These are phyloP conservation scores for Carpatolechia fugitivella DNA, from an alignment of 2,888 invertebrate genomes.

Conservation along the genomic window DNA sequence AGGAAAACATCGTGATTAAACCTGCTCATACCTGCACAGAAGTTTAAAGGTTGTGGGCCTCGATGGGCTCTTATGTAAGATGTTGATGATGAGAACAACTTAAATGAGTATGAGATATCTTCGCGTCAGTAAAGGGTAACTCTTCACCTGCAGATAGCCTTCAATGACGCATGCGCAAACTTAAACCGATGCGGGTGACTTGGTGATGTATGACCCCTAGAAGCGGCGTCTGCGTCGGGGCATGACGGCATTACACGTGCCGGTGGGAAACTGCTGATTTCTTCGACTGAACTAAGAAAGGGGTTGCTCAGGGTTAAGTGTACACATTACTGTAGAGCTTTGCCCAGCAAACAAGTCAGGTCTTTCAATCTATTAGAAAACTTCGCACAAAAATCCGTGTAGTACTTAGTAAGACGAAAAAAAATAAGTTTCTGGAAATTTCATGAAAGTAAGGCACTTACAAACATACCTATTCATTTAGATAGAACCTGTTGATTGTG, in stretches of 20 bases:
- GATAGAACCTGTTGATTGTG: constrained; percentile 44
- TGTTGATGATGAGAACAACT: too few relatives aligned
- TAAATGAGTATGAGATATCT: too few relatives aligned
- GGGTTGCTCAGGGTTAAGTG: not conserved
- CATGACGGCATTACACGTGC: constrained; percentile 33
- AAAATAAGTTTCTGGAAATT: too few relatives aligned
- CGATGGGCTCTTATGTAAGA: too few relatives aligned
- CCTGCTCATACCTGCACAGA: too few relatives aligned
- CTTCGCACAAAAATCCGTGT: too few relatives aligned
- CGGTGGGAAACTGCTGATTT: constrained; percentile 27
- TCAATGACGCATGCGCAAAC: not conserved
- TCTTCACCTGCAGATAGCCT: not conserved
- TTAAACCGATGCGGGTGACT: not conserved
- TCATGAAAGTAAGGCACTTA: not conserved
- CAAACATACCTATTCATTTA: not conserved
- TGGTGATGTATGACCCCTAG: constrained; percentile 35
- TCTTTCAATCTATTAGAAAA: too few relatives aligned
- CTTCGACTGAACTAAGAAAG: constrained; percentile 22
- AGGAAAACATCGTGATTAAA: too few relatives aligned
- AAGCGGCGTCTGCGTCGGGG: constrained; percentile 34
- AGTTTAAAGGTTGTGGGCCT: too few relatives aligned
- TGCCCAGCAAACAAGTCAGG: too few relatives aligned
- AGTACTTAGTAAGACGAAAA: too few relatives aligned
- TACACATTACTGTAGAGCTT: not conserved
- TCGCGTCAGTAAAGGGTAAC: too few relatives aligned